phyloP scores from a whole-genome alignment of 2,113 vertebrate genomes.

The Crocuta crocuta region DNA sequence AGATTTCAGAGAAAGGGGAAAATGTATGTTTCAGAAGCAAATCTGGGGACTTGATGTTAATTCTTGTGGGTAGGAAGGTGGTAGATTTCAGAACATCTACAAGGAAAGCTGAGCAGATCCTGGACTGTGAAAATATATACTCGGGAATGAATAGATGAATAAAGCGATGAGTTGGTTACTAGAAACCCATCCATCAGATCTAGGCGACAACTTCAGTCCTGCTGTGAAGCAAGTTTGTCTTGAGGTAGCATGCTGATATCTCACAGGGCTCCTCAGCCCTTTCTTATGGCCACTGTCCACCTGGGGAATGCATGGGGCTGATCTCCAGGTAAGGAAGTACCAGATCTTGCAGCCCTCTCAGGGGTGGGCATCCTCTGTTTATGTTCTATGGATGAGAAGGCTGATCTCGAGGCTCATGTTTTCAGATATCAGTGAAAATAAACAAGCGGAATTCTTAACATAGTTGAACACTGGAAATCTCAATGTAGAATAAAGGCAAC shows the following conservation, averaged over 20 bases:
- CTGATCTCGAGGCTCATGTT: neutral
- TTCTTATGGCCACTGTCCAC: accelerated
- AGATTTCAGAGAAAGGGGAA: neutral
- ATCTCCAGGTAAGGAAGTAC: too few relatives aligned
- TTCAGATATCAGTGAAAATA: neutral
- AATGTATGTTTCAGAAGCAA: neutral
- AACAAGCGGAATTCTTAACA: neutral
- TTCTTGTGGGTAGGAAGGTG: neutral
- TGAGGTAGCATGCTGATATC: accelerated
- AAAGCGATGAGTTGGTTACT: neutral
- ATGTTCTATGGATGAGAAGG: accelerated
- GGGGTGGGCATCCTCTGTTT: neutral
- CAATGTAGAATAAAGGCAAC: neutral
- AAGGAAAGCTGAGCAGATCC: neutral
- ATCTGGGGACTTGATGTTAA: neutral
- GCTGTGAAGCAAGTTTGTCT: neutral
- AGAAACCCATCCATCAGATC: neutral
- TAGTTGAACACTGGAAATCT: neutral
- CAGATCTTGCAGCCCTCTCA: neutral
- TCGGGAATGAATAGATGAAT: neutral
- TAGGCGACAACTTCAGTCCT: neutral
- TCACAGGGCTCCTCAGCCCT: neutral
- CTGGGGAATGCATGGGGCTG: accelerated
- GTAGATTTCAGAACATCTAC: neutral
- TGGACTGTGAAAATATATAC: neutral